These are phyloP conservation scores for Dolichallabes microphthalmus DNA, from an alignment of 2,113 vertebrate species.

Conservation along the genomic window DNA sequence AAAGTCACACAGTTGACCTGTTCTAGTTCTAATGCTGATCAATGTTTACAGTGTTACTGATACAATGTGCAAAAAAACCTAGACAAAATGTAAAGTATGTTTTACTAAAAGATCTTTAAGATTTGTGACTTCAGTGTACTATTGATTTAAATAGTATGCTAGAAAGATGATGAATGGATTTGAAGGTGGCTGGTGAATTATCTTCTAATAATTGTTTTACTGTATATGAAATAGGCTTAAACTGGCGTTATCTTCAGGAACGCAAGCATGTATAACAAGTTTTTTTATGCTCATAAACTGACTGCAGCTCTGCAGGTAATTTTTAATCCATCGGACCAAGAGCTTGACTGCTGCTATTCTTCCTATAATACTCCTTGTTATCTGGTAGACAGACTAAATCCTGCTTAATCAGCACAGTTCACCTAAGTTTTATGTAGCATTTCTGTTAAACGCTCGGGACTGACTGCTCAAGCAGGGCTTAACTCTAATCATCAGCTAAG, in stretches of 20 bases:
- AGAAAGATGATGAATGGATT: background rate
- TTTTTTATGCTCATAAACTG: background rate
- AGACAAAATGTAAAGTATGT: background rate
- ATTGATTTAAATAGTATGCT: background rate
- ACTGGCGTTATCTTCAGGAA: too few relatives aligned
- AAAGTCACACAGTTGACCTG: conserved; percentile 8
- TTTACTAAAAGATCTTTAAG: background rate
- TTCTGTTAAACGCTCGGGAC: background rate
- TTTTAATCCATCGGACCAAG: background rate
- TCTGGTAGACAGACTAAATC: background rate
- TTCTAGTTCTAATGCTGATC: conserved; percentile 1
- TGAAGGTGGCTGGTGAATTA: background rate
- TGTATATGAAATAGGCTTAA: too few relatives aligned
- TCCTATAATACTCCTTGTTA: background rate
- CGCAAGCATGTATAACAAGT: background rate
- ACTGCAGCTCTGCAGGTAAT: background rate
- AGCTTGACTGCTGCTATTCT: background rate
- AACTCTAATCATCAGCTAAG: background rate
- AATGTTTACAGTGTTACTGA: background rate
- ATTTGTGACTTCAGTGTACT: too few relatives aligned
- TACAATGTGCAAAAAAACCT: background rate
- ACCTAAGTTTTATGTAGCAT: background rate
- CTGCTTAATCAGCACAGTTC: background rate
- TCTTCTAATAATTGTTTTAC: too few relatives aligned
- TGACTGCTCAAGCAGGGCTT: background rate